Conservation (phyloP, 2,888 invertebrate species). For the Drosophila testacea region DNA sequence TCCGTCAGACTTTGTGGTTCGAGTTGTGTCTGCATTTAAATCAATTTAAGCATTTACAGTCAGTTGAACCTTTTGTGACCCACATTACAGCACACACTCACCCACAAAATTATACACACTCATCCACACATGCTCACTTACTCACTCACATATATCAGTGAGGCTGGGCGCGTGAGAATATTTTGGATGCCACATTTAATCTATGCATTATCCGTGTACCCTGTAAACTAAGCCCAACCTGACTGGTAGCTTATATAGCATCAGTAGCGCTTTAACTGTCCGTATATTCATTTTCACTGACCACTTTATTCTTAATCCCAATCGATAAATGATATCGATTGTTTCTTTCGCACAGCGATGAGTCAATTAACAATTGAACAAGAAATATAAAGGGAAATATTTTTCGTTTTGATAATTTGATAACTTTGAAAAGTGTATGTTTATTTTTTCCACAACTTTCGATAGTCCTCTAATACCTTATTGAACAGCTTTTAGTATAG, state of each 20-base stretch:
- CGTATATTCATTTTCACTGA: not conserved
- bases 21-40: slow-evolving; percentile 72
- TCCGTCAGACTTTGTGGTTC: slow-evolving; percentile 55
- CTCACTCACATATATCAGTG: not conserved
- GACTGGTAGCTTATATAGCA: slow-evolving; percentile 10
- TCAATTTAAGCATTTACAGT: slow-evolving; percentile 79
- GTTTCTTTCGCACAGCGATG: not conserved
- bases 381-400: too few species aligned
- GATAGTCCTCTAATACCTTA: too few species aligned
- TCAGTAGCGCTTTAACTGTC: not conserved
- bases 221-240: slow-evolving; percentile 19
- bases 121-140: slow-evolving; percentile 3
- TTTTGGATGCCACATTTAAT: slow-evolving; percentile 17
- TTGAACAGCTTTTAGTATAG: not conserved
- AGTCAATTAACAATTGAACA: too few species aligned
- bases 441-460: too few species aligned
- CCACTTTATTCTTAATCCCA: not conserved
- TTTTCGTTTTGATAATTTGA: too few species aligned
- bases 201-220: slow-evolving; percentile 8
- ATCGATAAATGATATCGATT: not conserved
- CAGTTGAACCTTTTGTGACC: slow-evolving; percentile 75
- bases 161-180: slow-evolving; percentile 10
- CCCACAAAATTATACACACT: slow-evolving; percentile 1
- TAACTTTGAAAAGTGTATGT: too few species aligned
- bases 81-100: slow-evolving; percentile 26